Base-by-base conservation (phyloP, 1,140 invertebrate genomes). In the Anagrus nilaparvatae region DNA sequence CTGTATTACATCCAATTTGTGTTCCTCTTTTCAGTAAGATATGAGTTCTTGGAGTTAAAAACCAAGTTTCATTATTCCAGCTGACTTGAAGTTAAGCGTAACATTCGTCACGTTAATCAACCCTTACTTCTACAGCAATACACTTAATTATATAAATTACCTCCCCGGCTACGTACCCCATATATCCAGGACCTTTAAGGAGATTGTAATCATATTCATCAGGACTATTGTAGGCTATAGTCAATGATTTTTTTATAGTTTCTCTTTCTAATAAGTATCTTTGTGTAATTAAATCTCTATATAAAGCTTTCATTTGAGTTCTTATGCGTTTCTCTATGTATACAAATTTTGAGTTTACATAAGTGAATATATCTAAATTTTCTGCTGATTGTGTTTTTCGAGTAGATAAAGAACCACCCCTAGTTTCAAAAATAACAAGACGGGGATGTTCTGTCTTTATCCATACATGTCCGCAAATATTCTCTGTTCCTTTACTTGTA, bases 381-480 rank as follows among this genome's bases (percentile, higher is more conserved):
- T n/a, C n/a, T n/a, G 33, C 5, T 0, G 27, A 14, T 5, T 28
- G 20, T 0, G 2, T 12, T 0, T 9, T 18, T 7, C 19, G 9
- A 4, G 4, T 23, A 1, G 38, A 3, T 5, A 51, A 35, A 1
- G 40, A 10, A 10, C 42, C 12, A 12, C 28, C 41, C 1, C 23
- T 10, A 9, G 42, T 31, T 24, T 56, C 50, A 2, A 50, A 10
- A 1, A 55, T 48, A 0, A 53, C 29, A 0, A 55, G 8, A 43
- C 51, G 54, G 0, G 48, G 47, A n/a, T 57, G 50, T 34, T 56
- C 51, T 1, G 51, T 55, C 20, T 17, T 10, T 0, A 41, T 17
- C 0, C 51, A 4, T 0, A 14, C 39, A 14, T 48, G 48, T 16
- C 45, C 47, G 7, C 49, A 54, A 3, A 49, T 1, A 3, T n/a